Conservation (phyloP, 1,140 invertebrate species). For the Heliothis subflexa region DNA sequence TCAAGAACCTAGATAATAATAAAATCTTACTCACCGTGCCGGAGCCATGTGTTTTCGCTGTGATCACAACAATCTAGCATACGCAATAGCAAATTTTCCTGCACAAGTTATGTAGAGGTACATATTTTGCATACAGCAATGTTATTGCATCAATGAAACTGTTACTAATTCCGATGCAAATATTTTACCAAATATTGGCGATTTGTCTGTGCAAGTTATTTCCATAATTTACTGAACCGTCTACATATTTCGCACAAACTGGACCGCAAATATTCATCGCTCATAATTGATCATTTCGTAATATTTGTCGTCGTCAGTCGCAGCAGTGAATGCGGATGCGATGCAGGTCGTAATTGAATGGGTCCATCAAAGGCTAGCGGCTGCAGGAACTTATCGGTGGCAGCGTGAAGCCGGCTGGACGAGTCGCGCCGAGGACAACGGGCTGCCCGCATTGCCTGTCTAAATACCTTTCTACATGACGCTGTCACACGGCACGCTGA, state of each 20-base stretch:
- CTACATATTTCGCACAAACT: conserved; percentile 31
- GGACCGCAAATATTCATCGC: conserved; percentile 34
- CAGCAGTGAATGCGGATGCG: conserved; percentile 2
- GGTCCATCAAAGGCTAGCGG: conserved; percentile 28
- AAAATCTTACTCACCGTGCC: no score
- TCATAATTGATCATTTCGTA: conserved; percentile 13
- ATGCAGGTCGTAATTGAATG: conserved; percentile 29
- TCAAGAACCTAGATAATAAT: no score
- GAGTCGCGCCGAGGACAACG: conserved; percentile 56
- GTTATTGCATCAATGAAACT: conserved; percentile 34
- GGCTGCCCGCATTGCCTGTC: conserved; percentile 47
- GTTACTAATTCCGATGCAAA: conserved; percentile 48
- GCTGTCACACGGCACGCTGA: conserved; percentile 18
- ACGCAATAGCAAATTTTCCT: not conserved
- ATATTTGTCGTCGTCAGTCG: conserved; percentile 12
- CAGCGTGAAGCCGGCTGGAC: conserved; percentile 51
- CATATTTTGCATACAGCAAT: conserved; percentile 17
- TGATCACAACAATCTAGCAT: no score
- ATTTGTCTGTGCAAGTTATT: conserved; percentile 47
- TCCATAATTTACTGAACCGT: conserved; percentile 41
- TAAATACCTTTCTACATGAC: conserved; percentile 46
- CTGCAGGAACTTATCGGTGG: conserved; percentile 44
- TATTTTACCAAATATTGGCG: conserved; percentile 42
- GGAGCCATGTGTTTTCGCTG: no score
- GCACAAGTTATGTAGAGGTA: not conserved